A percentile compares a stretch with the other conserved stretches of the same genome.
These are phyloP conservation scores for Julus scandinavius DNA, from an alignment of 2,888 invertebrate species.

Conservation along the genomic window DNA sequence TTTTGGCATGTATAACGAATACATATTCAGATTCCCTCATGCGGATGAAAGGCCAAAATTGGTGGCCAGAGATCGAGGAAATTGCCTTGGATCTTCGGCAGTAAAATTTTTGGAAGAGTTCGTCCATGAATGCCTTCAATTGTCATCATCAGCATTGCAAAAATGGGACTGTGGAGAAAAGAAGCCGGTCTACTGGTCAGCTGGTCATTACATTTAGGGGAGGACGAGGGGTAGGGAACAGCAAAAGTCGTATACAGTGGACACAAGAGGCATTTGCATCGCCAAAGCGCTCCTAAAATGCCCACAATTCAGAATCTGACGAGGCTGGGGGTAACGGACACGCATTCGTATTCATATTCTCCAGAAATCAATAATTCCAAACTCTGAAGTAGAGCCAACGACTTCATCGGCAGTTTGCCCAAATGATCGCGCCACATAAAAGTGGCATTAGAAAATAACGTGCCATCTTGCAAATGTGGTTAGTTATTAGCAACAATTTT, in stretches of 20 bases:
- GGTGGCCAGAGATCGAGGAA: constrained; percentile 15
- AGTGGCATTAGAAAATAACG: not conserved
- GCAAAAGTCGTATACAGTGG: not conserved
- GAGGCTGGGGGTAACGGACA: not conserved
- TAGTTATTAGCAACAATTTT: not conserved
- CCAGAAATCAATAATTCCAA: not conserved
- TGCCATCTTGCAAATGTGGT: not conserved
- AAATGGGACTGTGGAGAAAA: constrained; percentile 23
- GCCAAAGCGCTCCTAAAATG: constrained; percentile 17
- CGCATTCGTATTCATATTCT: constrained; percentile 23
- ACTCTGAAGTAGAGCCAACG: not conserved
- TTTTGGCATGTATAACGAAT: constrained; percentile 42
- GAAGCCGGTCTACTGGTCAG: not conserved
- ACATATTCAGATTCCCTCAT: constrained; percentile 42
- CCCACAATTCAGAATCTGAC: constrained; percentile 4
- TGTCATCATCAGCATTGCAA: constrained; percentile 42
- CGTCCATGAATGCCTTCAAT: constrained; percentile 37
- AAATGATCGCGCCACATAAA: not conserved
- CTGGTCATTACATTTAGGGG: not conserved
- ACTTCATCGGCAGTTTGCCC: constrained; percentile 16
- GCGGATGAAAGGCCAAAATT: constrained; percentile 29
- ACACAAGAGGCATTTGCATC: constrained; percentile 10
- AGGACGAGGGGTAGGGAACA: not conserved
- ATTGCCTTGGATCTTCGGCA: constrained; percentile 30
- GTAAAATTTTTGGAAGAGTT: constrained; percentile 13